Conservation (phyloP, 2,113 vertebrate species). For the Brachyhypopomus occidentalis region DNA sequence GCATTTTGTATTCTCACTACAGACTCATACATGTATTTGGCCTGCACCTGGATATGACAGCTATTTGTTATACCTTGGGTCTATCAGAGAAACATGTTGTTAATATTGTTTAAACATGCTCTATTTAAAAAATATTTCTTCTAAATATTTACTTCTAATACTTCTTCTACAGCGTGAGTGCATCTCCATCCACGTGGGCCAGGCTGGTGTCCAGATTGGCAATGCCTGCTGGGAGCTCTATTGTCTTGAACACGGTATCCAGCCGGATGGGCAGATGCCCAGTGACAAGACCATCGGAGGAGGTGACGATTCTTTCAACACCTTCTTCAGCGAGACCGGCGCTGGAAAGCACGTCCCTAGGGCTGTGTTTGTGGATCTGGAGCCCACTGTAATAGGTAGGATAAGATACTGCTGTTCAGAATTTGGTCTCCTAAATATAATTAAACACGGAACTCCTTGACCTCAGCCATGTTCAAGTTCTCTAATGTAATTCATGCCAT, state of each 20-base stretch:
- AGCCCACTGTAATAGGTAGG: constrained; percentile 74
- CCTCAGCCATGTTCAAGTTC: not conserved
- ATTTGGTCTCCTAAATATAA: too few relatives aligned
- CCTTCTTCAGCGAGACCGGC: constrained; percentile 76
- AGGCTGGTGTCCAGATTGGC: constrained; percentile 75
- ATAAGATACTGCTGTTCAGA: too few relatives aligned
- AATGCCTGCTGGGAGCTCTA: constrained; percentile 77
- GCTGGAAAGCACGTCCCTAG: constrained; percentile 76
- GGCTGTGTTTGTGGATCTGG: constrained; percentile 76
- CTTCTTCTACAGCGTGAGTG: constrained; percentile 67
- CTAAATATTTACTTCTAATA: constrained; percentile 36
- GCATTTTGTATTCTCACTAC: too few relatives aligned
- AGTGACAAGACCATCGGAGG: constrained; percentile 73
- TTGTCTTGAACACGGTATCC: constrained; percentile 57
- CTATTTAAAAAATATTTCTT: not conserved
- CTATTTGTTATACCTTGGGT: not conserved
- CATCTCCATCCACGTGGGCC: constrained; percentile 74
- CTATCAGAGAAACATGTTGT: too few relatives aligned
- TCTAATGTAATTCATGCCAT: not conserved
- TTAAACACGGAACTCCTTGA: too few relatives aligned
- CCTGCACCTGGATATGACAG: not conserved
- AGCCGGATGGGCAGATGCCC: constrained; percentile 72
- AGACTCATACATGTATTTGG: not conserved
- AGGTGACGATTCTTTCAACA: constrained; percentile 73
- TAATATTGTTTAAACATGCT: not conserved